Conservation (phyloP, 2,888 invertebrate genomes). For the Pheosia tremula region DNA sequence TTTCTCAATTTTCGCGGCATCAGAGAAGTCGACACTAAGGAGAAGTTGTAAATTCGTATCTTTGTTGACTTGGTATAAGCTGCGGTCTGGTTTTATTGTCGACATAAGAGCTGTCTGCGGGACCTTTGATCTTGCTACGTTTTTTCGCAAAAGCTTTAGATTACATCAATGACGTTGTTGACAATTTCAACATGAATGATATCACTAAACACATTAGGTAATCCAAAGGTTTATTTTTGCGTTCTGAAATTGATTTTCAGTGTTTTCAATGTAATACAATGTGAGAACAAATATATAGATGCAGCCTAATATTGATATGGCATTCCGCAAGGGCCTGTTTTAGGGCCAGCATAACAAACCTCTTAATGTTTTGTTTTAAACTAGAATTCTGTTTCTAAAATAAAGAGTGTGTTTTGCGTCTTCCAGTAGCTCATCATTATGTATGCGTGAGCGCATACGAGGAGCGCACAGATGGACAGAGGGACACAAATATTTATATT, state of each 20-base stretch:
- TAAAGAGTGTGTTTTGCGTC: conserved; percentile 9
- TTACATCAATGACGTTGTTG: conserved; percentile 6
- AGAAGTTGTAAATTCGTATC: background rate
- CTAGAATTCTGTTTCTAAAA: background rate
- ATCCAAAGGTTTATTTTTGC: background rate
- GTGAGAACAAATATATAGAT: too few relatives aligned
- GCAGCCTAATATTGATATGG: background rate
- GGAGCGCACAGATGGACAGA: conserved; percentile 30
- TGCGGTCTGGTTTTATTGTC: conserved; percentile 1
- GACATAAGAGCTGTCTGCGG: conserved; percentile 4
- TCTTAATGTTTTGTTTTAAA: too few relatives aligned
- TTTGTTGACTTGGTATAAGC: background rate
- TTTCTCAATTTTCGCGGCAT: background rate
- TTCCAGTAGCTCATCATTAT: conserved; percentile 16
- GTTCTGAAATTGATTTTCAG: background rate
- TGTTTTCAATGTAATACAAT: background rate
- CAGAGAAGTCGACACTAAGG: background rate
- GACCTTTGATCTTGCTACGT: conserved; percentile 15
- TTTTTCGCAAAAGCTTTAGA: conserved; percentile 5
- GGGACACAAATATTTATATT: conserved; percentile 51
- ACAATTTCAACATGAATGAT: background rate
- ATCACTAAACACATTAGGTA: background rate
- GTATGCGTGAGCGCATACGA: conserved; percentile 13
- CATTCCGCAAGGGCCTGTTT: background rate
- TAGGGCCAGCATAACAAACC: background rate